These are phyloP conservation scores for Phocides pigmalion DNA, from an alignment of 1,140 invertebrate genomes.

Conservation along the genomic window DNA sequence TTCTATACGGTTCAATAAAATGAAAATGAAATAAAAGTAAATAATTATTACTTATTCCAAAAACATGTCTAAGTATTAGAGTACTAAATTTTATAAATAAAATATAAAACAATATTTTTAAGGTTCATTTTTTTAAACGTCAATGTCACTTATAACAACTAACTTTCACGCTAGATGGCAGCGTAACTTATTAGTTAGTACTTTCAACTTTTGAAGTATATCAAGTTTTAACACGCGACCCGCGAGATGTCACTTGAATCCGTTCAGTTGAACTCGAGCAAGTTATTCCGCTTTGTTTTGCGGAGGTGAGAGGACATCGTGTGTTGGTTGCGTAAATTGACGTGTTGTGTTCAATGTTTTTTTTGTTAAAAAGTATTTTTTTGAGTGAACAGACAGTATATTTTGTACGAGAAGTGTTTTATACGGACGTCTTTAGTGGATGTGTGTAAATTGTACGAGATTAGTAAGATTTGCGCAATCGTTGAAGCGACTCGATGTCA, in stretches of 20 bases:
- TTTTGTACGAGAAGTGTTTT: slow-evolving; percentile 60
- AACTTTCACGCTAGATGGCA: slow-evolving; percentile 43
- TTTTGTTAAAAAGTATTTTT: slow-evolving; percentile 61
- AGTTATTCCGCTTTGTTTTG: slow-evolving; percentile 82
- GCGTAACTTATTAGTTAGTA: not conserved
- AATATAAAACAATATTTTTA: too few species aligned
- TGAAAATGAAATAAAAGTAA: too few species aligned
- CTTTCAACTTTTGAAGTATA: slow-evolving; percentile 40
- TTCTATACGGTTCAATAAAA: not conserved
- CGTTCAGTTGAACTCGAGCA: slow-evolving; percentile 42
- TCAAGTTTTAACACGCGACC: slow-evolving; percentile 38
- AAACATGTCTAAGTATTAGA: too few species aligned
- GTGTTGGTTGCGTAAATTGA: slow-evolving; percentile 44
- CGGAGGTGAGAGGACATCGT: slow-evolving; percentile 77
- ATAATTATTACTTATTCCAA: too few species aligned
- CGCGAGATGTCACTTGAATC: slow-evolving; percentile 72
- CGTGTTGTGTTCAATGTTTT: slow-evolving; percentile 75
- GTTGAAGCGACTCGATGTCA: slow-evolving; percentile 77
- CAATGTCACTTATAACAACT: too few species aligned
- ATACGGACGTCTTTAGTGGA: slow-evolving; percentile 55
- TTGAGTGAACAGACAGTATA: slow-evolving; percentile 65
- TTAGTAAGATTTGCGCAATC: slow-evolving; percentile 71
- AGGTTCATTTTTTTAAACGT: too few species aligned
- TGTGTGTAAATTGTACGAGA: slow-evolving; percentile 54
- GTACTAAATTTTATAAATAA: too few species aligned